phyloP scores from a whole-genome alignment of 2,888 invertebrate genomes.

The Uropetala carovei region DNA sequence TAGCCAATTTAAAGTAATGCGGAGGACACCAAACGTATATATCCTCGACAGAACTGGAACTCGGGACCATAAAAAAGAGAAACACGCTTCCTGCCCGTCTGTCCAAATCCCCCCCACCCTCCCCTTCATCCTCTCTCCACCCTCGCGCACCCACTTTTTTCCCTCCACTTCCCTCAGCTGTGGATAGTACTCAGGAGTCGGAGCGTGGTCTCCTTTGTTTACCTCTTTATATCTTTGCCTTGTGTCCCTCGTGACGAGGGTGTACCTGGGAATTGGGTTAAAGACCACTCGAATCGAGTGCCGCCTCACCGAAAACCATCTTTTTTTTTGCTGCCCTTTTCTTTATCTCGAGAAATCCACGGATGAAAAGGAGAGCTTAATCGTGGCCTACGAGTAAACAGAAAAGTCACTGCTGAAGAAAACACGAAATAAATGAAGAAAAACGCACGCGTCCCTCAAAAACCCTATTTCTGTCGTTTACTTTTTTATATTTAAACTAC shows the following conservation, averaged over 20 bases:
- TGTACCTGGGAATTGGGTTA: background rate
- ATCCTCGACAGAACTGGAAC: too few relatives aligned
- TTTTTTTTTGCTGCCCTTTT: background rate
- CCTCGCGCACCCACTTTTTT: too few relatives aligned
- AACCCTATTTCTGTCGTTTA: background rate
- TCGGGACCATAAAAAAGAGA: too few relatives aligned
- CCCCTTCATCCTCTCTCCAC: too few relatives aligned
- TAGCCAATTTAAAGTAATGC: too few relatives aligned
- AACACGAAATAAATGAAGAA: background rate
- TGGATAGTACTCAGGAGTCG: background rate
- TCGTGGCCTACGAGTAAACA: background rate
- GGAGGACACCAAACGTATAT: too few relatives aligned
- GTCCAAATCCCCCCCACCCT: too few relatives aligned
- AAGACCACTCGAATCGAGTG: background rate
- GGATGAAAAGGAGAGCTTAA: background rate
- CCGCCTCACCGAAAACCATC: constrained; percentile 5
- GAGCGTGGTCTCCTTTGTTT: background rate
- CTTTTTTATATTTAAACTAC: too few relatives aligned
- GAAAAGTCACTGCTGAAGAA: background rate
- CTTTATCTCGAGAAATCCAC: background rate
- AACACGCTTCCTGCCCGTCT: too few relatives aligned
- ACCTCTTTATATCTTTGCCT: background rate
- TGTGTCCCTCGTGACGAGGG: background rate
- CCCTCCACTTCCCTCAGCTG: too few relatives aligned
- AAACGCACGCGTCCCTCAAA: background rate